A percentile compares a stretch with the other conserved stretches of the same genome.
These are phyloP conservation scores for Phenganax stokvisi DNA, from an alignment of 92 coral and sea anemone species.

Conservation along the genomic window DNA sequence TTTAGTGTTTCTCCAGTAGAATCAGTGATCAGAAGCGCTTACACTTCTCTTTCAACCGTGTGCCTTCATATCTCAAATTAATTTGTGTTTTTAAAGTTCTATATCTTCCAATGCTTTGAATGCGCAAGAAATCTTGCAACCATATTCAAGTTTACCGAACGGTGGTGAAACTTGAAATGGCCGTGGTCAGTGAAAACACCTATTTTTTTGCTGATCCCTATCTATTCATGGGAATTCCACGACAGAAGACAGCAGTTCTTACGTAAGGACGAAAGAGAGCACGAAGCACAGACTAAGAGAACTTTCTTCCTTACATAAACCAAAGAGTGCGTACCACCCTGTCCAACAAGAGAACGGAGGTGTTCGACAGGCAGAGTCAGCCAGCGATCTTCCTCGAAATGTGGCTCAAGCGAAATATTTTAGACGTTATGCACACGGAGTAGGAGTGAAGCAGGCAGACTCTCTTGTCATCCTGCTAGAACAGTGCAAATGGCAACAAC, in stretches of 20 bases:
- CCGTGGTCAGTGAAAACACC: too few relatives aligned
- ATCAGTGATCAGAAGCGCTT: too few relatives aligned
- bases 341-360: background rate
- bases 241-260: background rate
- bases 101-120: too few relatives aligned
- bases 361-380: background rate
- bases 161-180: too few relatives aligned
- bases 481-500: conserved; percentile 1
- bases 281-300: conserved; percentile 24
- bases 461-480: conserved; percentile 6
- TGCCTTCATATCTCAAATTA: too few relatives aligned
- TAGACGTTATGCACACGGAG: background rate
- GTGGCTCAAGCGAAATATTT: background rate
- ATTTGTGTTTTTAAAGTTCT: too few relatives aligned
- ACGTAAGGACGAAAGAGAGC: conserved; percentile 39
- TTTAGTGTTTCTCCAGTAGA: too few relatives aligned
- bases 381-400: conserved; percentile 1
- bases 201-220: too few relatives aligned
- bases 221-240: too few relatives aligned
- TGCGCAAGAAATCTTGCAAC: too few relatives aligned
- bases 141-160: too few relatives aligned
- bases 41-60: too few relatives aligned
- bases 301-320: background rate
- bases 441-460: background rate
- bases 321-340: background rate